Evolutionary conservation across 2,888 invertebrate species (phyloP).

Genomic region (Drosophila planitibia): DNA sequence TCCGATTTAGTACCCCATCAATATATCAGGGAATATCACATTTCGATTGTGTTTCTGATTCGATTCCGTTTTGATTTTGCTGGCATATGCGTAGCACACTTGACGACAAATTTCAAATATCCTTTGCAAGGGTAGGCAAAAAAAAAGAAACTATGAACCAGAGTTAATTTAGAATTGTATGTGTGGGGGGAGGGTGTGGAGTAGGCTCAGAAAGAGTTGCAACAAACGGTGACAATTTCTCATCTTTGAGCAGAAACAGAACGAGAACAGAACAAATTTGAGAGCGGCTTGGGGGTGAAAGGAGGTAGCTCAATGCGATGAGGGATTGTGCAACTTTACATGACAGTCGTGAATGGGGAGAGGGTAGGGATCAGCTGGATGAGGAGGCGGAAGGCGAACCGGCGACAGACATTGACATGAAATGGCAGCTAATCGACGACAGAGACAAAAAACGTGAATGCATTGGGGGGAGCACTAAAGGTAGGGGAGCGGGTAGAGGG

Average conservation of each 20-base stretch:
- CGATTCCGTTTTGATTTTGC: background rate
- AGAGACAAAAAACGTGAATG: conserved; percentile 33
- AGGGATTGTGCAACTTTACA: conserved; percentile 67
- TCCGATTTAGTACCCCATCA: no score
- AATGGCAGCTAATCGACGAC: conserved; percentile 73
- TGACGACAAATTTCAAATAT: background rate
- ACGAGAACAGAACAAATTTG: conserved; percentile 1
- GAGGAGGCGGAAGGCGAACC: background rate
- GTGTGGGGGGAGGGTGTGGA: background rate
- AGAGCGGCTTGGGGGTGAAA: background rate
- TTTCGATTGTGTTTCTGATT: no score
- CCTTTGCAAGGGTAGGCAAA: background rate
- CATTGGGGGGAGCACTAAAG: background rate
- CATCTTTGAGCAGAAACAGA: conserved; percentile 48
- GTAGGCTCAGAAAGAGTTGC: conserved; percentile 7
- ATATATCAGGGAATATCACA: background rate
- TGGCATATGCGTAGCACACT: background rate
- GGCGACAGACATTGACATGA: conserved; percentile 66
- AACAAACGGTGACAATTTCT: conserved; percentile 73
- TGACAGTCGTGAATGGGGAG: conserved; percentile 12
- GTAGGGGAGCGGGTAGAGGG: background rate
- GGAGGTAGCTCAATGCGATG: conserved; percentile 57
- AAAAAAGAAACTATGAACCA: conserved; percentile 50
- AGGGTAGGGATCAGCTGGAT: background rate
- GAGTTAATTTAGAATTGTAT: conserved; percentile 68